A percentile compares a stretch with the other conserved stretches of the same genome.
phyloP scores from a whole-genome alignment of 2,797 vertebrate species.

The Aselliscus stoliczkanus region DNA sequence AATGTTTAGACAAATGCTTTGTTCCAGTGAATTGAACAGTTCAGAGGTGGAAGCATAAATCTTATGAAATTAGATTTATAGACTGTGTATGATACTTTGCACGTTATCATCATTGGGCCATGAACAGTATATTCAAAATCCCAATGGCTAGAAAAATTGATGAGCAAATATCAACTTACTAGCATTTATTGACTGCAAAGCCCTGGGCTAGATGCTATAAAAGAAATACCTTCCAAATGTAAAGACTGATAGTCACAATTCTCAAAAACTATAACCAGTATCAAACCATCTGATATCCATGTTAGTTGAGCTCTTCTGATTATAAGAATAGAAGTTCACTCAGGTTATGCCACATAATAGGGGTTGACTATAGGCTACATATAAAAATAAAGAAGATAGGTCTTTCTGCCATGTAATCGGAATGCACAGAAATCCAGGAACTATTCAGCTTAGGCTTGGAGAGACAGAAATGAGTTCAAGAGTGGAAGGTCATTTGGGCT shows the following conservation, averaged over 20 bases:
- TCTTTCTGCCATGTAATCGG: background rate
- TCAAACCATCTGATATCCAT: background rate
- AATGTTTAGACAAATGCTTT: slow-evolving; percentile 54
- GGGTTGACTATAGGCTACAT: background rate
- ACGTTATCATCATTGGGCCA: background rate
- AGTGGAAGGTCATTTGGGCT: background rate
- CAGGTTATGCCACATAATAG: background rate
- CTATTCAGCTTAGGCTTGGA: background rate
- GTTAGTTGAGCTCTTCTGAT: background rate
- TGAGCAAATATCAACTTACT: background rate
- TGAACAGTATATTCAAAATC: background rate
- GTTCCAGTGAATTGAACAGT: slow-evolving; percentile 15
- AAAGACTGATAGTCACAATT: background rate
- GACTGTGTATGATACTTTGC: background rate
- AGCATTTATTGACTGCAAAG: slow-evolving; percentile 1
- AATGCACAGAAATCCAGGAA: background rate
- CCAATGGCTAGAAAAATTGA: background rate
- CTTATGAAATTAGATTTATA: slow-evolving; percentile 38
- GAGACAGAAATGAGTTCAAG: background rate
- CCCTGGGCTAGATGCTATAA: background rate
- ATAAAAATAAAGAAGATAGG: background rate
- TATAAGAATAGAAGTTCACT: background rate
- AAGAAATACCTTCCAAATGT: background rate
- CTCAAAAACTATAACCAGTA: background rate
- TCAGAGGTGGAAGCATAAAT: slow-evolving; percentile 12